Evolutionary conservation across 2,113 vertebrate genomes (phyloP).

Genomic region (Platycercus adscitus): DNA sequence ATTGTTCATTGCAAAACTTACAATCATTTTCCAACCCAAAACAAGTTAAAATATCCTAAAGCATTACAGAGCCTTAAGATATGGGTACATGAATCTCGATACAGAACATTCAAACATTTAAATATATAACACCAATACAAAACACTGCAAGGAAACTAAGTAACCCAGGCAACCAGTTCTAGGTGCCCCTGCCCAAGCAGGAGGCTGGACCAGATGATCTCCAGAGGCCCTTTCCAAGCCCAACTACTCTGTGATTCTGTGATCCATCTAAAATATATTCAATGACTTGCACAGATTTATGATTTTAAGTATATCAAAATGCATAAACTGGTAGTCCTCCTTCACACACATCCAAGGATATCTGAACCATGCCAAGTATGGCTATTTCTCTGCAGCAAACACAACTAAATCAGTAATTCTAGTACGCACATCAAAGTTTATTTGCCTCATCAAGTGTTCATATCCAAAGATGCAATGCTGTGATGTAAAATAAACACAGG

Average conservation of each 20-base stretch:
- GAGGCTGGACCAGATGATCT: not conserved
- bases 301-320: not conserved
- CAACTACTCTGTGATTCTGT: not conserved
- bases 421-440: not conserved
- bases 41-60: not conserved
- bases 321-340: not conserved
- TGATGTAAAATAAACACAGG: not conserved
- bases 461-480: not conserved
- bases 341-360: not conserved
- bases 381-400: not conserved
- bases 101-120: not conserved
- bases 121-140: not conserved
- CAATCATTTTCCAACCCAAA: not conserved
- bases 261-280: not conserved
- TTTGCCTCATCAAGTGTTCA: not conserved
- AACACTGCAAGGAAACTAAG: not conserved
- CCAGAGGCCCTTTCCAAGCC: not conserved
- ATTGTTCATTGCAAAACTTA: not conserved
- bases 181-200: not conserved
- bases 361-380: not conserved
- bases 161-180: not conserved
- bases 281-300: not conserved
- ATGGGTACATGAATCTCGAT: accelerated
- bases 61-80: not conserved
- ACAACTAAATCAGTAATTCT: not conserved